Conservation (phyloP, 2,888 invertebrate species). For the Eristalis pertinax region DNA sequence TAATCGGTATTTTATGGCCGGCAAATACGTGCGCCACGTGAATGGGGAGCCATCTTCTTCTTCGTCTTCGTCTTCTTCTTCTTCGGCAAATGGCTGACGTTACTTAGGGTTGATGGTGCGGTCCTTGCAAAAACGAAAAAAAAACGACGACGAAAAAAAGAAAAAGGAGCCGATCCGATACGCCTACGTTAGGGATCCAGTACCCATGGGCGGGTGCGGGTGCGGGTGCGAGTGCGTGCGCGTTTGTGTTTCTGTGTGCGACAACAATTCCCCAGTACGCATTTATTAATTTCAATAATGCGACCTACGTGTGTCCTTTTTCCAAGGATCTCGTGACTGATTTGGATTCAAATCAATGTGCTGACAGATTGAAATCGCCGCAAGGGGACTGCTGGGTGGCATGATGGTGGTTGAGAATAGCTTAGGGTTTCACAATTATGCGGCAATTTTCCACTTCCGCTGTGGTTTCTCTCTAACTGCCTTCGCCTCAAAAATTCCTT, state of each 20-base stretch:
- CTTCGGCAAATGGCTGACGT: conserved; percentile 39
- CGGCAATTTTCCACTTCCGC: conserved; percentile 70
- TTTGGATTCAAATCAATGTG: conserved; percentile 66
- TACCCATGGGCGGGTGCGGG: neutral
- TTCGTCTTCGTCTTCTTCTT: too few species aligned
- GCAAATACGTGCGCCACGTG: conserved; percentile 64
- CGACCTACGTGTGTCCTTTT: conserved; percentile 59
- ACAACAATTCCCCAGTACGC: conserved; percentile 13
- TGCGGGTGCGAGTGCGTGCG: neutral
- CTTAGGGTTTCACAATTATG: conserved; percentile 65
- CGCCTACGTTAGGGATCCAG: neutral
- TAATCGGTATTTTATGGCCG: conserved; percentile 71
- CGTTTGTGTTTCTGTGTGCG: neutral
- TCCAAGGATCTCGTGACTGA: conserved; percentile 54
- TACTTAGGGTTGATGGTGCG: conserved; percentile 15
- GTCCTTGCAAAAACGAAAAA: neutral
- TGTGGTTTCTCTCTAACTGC: conserved; percentile 35
- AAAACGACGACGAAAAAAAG: too few species aligned
- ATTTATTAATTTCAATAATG: conserved; percentile 71
- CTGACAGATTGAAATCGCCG: conserved; percentile 67
- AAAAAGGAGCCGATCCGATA: neutral
- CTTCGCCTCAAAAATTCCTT: conserved; percentile 14
- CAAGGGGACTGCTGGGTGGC: neutral
- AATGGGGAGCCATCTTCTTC: conserved; percentile 40
- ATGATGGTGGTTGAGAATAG: conserved; percentile 13